A percentile compares a stretch with the other conserved stretches of the same genome.
These are phyloP conservation scores for Clavelina lepadiformis DNA, from an alignment of 23 tunicate genomes.

Conservation along the genomic window DNA sequence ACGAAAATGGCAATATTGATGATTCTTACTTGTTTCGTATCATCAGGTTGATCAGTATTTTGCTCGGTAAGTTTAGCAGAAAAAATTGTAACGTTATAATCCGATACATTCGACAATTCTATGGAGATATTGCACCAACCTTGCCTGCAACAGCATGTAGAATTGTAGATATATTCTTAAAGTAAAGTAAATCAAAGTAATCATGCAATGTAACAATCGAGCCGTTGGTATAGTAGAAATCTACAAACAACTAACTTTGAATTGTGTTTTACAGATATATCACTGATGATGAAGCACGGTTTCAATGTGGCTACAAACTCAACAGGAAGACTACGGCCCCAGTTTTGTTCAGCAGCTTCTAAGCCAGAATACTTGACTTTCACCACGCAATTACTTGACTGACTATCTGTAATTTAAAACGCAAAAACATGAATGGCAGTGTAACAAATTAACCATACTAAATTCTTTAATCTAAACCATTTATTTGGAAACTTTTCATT, in stretches of 20 bases:
- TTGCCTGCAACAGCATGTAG: conserved; percentile 11
- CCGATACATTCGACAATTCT: conserved; percentile 7
- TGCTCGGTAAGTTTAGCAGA: conserved; percentile 13
- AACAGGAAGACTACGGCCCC: conserved; percentile 12
- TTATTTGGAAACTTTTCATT: too few relatives aligned
- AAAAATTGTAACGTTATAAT: conserved; percentile 7
- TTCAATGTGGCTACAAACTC: conserved; percentile 3
- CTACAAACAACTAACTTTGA: too few relatives aligned
- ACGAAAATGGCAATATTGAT: too few relatives aligned
- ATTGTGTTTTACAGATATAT: too few relatives aligned
- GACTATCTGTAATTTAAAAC: not conserved
- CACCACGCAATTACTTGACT: not conserved
- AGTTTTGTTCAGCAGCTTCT: not conserved
- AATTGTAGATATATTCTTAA: not conserved
- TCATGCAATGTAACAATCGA: not conserved
- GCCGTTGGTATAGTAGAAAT: too few relatives aligned
- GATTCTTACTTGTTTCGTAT: too few relatives aligned
- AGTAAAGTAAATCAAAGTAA: not conserved
- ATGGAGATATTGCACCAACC: conserved; percentile 14
- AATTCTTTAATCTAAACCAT: too few relatives aligned
- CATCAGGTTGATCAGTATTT: too few relatives aligned
- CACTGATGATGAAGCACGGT: conserved; percentile 8
- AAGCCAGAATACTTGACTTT: conserved; percentile 5
- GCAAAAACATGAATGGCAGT: too few relatives aligned
- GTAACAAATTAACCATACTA: too few relatives aligned